phyloP scores from a whole-genome alignment of 2,888 invertebrate genomes.

The Cylindroiulus punctatus region DNA sequence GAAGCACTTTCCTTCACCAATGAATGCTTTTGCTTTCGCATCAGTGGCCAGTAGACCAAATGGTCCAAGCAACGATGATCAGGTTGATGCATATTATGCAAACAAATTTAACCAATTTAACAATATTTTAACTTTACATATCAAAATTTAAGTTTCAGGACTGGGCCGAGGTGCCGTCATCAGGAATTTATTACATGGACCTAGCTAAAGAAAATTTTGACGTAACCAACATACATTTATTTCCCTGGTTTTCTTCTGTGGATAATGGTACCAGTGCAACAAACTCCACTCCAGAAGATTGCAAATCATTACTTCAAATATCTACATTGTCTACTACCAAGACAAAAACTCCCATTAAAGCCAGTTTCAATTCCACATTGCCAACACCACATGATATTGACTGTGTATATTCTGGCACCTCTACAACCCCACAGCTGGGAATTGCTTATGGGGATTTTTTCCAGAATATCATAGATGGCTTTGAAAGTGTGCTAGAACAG shows the following conservation, averaged over 20 bases:
- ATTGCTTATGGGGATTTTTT: neutral
- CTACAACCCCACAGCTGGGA: neutral
- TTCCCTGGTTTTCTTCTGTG: conserved; percentile 36
- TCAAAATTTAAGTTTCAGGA: neutral
- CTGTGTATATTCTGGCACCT: neutral
- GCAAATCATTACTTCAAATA: neutral
- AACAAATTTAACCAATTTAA: neutral
- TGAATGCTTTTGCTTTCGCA: neutral
- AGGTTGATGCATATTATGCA: neutral
- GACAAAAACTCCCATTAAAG: neutral
- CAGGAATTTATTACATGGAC: conserved; percentile 53
- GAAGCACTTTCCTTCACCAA: conserved; percentile 59
- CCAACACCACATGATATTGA: neutral
- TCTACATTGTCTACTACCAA: neutral
- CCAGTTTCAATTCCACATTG: neutral
- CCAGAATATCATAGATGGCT: conserved; percentile 50
- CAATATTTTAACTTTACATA: neutral
- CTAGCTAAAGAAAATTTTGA: conserved; percentile 48
- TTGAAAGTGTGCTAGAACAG: conserved; percentile 50
- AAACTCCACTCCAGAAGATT: neutral
- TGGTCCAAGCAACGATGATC: neutral
- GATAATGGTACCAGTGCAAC: neutral
- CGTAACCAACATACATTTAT: neutral
- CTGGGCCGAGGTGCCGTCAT: conserved; percentile 53
- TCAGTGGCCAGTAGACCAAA: conserved; percentile 51